phyloP scores from a whole-genome alignment of 2,113 vertebrate species.

The Spilogale gracilis region DNA sequence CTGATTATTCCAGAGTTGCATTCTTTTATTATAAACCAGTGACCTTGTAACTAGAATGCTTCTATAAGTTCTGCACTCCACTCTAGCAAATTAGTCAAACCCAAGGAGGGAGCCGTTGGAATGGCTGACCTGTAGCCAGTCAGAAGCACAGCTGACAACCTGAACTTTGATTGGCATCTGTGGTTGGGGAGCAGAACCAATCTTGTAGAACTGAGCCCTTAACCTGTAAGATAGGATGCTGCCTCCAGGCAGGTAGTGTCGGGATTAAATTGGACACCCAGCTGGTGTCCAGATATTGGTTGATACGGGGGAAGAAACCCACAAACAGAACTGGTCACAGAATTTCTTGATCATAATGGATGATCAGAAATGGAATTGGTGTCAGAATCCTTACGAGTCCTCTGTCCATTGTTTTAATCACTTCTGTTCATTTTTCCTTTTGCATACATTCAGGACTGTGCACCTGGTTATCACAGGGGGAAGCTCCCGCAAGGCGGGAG shows the following conservation, averaged over 20 bases:
- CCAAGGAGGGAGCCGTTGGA: not conserved
- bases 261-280: not conserved
- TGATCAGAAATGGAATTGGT: not conserved
- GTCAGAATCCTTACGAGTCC: not conserved
- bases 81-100: not conserved
- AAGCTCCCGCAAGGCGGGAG: slow-evolving; percentile 81
- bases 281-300: not conserved
- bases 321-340: not conserved
- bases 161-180: not conserved
- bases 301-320: not conserved
- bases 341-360: not conserved
- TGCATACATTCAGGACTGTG: slow-evolving; percentile 89
- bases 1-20: not conserved
- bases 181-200: not conserved
- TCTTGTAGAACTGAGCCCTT: not conserved
- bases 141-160: not conserved
- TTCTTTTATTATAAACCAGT: not conserved
- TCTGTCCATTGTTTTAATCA: not conserved
- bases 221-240: not conserved
- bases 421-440: not conserved
- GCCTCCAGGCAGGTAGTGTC: not conserved
- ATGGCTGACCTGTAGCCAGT: not conserved
- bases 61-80: not conserved
- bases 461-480: slow-evolving; percentile 91
- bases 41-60: not conserved